Evolutionary conservation across 2,888 invertebrate species (phyloP).

Genomic region (Eupithecia exiguata): DNA sequence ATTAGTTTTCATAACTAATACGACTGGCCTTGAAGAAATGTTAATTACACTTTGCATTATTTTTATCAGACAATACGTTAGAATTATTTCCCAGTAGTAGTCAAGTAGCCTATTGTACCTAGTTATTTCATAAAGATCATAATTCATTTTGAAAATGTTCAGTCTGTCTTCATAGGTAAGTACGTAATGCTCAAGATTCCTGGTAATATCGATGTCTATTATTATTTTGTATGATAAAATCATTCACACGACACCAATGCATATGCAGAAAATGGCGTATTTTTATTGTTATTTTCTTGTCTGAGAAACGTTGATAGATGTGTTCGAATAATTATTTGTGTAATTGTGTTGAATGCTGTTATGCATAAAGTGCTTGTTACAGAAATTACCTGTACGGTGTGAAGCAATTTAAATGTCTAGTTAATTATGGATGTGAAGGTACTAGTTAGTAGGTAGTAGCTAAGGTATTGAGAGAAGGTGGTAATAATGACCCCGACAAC

Average conservation of each 20-base stretch:
- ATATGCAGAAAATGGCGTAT: conserved; percentile 11
- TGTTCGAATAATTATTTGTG: conserved; percentile 19
- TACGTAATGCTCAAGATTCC: neutral
- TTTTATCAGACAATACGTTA: too few species aligned
- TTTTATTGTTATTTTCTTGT: conserved; percentile 25
- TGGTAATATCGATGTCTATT: neutral
- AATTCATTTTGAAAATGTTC: too few species aligned
- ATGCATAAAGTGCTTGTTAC: conserved; percentile 10
- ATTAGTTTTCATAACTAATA: too few species aligned
- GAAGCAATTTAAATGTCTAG: neutral
- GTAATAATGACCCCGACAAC: too few species aligned
- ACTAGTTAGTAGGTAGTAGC: too few species aligned
- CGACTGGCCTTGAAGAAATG: too few species aligned
- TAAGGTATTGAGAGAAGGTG: too few species aligned
- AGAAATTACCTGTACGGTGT: neutral
- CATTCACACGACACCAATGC: conserved; percentile 24
- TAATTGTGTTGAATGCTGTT: conserved; percentile 20
- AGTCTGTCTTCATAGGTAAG: too few species aligned
- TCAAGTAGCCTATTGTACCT: too few species aligned
- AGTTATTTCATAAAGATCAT: too few species aligned
- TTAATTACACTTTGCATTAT: too few species aligned
- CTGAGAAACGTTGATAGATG: conserved; percentile 29
- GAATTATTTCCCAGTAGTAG: too few species aligned
- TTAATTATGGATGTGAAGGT: neutral
- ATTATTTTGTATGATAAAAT: conserved; percentile 26